Base-by-base conservation (phyloP, 2,888 invertebrate genomes). In the Coecobrya sp. region DNA sequence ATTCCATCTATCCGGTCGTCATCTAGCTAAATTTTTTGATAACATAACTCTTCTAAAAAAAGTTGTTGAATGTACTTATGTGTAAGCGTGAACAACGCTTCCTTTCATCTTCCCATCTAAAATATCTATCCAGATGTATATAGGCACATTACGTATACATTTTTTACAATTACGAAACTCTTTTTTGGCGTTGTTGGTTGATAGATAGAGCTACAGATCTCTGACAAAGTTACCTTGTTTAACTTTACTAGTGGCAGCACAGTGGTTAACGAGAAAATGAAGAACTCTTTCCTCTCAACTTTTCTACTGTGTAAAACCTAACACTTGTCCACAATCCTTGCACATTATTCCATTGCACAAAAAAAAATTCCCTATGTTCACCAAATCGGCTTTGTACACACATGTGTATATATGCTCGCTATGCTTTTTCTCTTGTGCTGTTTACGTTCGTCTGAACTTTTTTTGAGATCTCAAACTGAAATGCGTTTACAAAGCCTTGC, bases 401-500 rank as follows among this genome's bases (percentile, higher is more conserved):
- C 49, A 45, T 86, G 49, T 70, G 49, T 49, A 84, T 70, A 30
- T 49, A 84, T 84, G 25, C 65, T 84, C 25, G 62, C 22, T 45
- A 65, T 84, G 62, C 62, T 45, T 62, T n/a, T 27, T 86, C 8
- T 86, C 49, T 49, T 1, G 7, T 25, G 25, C 65, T 76, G 76
- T 76, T 76, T 76, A 70, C 52, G 25, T 76, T 76, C 8, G n/a
- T 76, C 76, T 76, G 76, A 45, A 88, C 27, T 49, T 82, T 82
- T 88, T 22, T 16, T 25, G 22, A 59, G 59, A 2, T 19, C 65
- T 68, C 68, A 16, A 16, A 30, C 45, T 10, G 45, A 73, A 45
- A 76, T 76, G 76, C 76, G 49, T 76, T 45, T 73, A 91, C 91
- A 92, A 92, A 92, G 92, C 92, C 45, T 76, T 84, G 49, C 76